Percentiles rank a stretch among this genome's conserved stretches.
These are phyloP conservation scores for Epinephelus moara DNA, from an alignment of 2,113 vertebrate species.

Conservation along the genomic window DNA sequence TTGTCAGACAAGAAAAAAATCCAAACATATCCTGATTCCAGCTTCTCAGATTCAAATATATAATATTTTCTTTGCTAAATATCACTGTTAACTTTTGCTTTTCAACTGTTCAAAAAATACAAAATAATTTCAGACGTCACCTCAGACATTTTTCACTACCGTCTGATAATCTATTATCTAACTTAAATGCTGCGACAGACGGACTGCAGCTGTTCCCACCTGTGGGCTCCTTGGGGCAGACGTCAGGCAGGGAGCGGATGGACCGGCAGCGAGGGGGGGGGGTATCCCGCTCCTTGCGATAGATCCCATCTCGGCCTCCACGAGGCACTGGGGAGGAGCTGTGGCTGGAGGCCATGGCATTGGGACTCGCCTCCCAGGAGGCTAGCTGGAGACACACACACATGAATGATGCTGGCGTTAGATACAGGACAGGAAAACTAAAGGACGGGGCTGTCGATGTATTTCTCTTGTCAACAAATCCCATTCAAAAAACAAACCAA, in stretches of 20 bases:
- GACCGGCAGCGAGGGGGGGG: constrained; percentile 82
- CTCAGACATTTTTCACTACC: not conserved
- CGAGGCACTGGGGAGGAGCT: constrained; percentile 92
- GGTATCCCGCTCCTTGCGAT: constrained; percentile 89
- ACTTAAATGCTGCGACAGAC: rapidly evolving
- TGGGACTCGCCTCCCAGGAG: constrained; percentile 86
- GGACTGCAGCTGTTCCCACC: constrained; percentile 73
- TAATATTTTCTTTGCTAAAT: not conserved
- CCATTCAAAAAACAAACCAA: no score
- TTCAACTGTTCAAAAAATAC: not conserved
- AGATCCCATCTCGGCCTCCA: constrained; percentile 88
- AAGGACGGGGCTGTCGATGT: not conserved
- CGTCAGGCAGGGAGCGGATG: constrained; percentile 92
- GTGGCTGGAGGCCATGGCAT: constrained; percentile 97
- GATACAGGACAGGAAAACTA: not conserved
- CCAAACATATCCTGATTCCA: not conserved
- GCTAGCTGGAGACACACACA: constrained; percentile 74
- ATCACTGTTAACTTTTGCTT: not conserved
- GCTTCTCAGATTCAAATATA: not conserved
- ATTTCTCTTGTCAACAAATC: no score
- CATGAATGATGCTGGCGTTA: not conserved
- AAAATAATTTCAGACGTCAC: not conserved
- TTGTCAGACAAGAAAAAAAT: not conserved
- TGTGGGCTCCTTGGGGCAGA: constrained; percentile 96
- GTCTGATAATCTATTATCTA: not conserved